These are phyloP conservation scores for Jordanella pulchra DNA, from an alignment of 2,797 vertebrate genomes.

Conservation along the genomic window DNA sequence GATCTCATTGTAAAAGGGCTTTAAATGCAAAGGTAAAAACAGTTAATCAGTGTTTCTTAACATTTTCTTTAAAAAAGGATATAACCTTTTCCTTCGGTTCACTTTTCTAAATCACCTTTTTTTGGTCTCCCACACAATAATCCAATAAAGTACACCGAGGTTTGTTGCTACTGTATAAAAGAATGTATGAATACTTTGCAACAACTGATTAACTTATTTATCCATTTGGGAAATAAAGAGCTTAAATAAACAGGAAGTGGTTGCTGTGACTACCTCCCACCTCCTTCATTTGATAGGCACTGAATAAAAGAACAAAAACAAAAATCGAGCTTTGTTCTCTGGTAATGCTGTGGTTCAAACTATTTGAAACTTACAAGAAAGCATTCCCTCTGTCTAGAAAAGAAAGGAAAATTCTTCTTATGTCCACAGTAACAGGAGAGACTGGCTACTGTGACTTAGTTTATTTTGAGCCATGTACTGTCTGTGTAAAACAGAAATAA, in stretches of 20 bases:
- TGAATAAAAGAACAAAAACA: conserved; percentile 56
- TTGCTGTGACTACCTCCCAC: conserved; percentile 38
- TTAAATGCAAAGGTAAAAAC: background rate
- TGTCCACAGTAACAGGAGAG: conserved; percentile 36
- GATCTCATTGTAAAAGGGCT: background rate
- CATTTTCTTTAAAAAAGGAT: background rate
- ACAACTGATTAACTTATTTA: conserved; percentile 4
- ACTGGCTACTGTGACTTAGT: conserved; percentile 12
- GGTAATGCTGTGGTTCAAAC: conserved; percentile 24
- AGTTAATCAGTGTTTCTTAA: no score
- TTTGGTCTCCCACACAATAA: background rate
- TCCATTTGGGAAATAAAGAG: conserved; percentile 38
- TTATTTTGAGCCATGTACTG: conserved; percentile 6
- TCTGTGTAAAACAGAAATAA: conserved; percentile 26
- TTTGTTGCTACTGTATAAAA: no score
- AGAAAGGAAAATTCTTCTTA: conserved; percentile 35
- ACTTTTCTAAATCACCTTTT: background rate
- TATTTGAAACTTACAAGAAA: conserved; percentile 19
- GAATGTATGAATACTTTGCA: background rate
- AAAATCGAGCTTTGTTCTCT: conserved; percentile 24
- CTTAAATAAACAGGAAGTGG: conserved; percentile 41
- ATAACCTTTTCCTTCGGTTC: background rate
- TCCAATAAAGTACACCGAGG: background rate
- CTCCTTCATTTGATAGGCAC: conserved; percentile 68
- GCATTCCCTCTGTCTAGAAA: conserved; percentile 31